Percentiles rank a stretch among this genome's conserved stretches.
Evolutionary conservation across 2,888 invertebrate species (phyloP).

Genomic region (Acanthosepion esculentum): DNA sequence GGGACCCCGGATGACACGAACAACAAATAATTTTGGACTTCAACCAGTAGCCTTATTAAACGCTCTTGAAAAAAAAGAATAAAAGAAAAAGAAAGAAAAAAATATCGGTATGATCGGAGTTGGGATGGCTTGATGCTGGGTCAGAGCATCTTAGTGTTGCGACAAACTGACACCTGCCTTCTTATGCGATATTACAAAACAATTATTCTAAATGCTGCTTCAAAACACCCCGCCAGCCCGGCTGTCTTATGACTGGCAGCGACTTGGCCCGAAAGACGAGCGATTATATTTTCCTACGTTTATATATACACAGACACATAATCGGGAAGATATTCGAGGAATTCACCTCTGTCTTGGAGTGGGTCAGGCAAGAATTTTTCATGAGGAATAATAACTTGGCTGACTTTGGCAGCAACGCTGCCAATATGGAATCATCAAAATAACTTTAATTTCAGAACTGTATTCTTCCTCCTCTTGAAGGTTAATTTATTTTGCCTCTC

Average conservation of each 20-base stretch:
- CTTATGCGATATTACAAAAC: conserved; percentile 17
- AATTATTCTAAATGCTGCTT: neutral
- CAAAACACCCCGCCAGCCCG: neutral
- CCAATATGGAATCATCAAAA: neutral
- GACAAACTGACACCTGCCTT: conserved; percentile 21
- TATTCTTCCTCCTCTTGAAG: neutral
- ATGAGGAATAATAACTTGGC: neutral
- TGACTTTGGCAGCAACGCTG: neutral
- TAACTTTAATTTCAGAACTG: neutral
- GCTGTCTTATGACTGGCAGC: neutral
- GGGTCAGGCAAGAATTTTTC: conserved; percentile 12
- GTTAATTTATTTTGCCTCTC: neutral
- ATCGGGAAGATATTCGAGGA: conserved; percentile 21
- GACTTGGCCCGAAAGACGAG: neutral
- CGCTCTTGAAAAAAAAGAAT: neutral
- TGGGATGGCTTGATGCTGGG: neutral
- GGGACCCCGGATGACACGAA: neutral
- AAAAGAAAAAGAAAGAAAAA: neutral
- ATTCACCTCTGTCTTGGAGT: neutral
- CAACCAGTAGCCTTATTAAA: conserved; percentile 33
- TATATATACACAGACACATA: neutral
- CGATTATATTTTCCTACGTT: neutral
- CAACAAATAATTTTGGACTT: conserved; percentile 9
- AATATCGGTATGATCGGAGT: neutral
- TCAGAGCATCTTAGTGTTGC: neutral